phyloP scores from a whole-genome alignment of 2,888 invertebrate species.

The Steromphala cineraria region DNA sequence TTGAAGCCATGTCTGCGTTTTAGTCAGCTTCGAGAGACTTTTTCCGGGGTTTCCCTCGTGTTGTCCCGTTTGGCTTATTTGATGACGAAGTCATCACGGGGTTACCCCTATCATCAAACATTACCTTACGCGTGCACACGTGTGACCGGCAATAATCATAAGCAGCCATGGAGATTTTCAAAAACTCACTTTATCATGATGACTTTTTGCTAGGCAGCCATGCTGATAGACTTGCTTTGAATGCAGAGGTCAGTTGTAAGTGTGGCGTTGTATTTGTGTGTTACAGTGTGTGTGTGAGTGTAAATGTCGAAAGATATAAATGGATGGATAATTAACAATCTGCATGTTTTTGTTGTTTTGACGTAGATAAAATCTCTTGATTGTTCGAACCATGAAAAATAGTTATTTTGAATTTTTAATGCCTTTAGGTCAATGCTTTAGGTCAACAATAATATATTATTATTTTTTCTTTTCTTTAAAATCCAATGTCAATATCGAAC shows the following conservation, averaged over 20 bases:
- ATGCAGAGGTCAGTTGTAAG: not conserved
- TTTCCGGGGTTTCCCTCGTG: slow-evolving; percentile 16
- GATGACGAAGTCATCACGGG: slow-evolving; percentile 16
- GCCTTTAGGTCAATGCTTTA: no score
- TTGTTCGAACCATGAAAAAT: no score
- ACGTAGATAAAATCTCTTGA: no score
- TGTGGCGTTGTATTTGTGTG: not conserved
- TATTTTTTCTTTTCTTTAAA: no score
- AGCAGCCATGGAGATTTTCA: not conserved
- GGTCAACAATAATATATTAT: no score
- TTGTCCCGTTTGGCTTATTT: slow-evolving; percentile 12
- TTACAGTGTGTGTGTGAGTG: no score
- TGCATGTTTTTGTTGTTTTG: no score
- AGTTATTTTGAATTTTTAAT: no score
- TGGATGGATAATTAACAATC: no score
- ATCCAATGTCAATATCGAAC: no score
- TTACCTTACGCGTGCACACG: not conserved
- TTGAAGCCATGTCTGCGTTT: slow-evolving; percentile 20
- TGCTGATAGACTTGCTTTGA: not conserved
- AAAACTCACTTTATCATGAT: not conserved
- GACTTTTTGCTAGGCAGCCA: slow-evolving; percentile 1
- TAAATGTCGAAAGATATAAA: no score
- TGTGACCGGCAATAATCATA: not conserved
- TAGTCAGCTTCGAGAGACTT: not conserved
- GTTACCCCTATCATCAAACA: slow-evolving; percentile 1